phyloP scores from a whole-genome alignment of 2,888 invertebrate genomes.

The Thecophora atra region DNA sequence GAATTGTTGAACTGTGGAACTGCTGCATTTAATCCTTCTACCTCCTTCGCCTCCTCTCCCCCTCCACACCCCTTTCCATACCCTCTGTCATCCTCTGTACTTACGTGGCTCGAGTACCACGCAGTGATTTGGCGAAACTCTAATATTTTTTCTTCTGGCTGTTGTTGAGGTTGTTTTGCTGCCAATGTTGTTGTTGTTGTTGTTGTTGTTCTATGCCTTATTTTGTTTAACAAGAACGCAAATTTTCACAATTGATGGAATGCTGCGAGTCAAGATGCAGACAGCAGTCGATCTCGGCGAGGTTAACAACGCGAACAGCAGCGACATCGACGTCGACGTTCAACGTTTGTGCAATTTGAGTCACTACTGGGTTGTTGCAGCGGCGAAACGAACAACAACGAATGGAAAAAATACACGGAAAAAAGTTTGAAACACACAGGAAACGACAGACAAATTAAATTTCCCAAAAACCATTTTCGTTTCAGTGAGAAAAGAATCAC shows the following conservation, averaged over 20 bases:
- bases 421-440: no score
- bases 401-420: no score
- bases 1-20: constrained; percentile 26
- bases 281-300: constrained; percentile 45
- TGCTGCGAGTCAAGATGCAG: constrained; percentile 44
- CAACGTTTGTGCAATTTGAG: constrained; percentile 18
- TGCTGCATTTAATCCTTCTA: constrained; percentile 6
- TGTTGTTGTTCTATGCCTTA: constrained; percentile 13
- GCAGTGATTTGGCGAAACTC: not conserved
- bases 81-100: not conserved
- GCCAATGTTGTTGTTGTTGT: constrained; percentile 17
- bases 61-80: not conserved
- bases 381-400: no score
- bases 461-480: no score
- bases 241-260: constrained; percentile 46
- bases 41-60: no score
- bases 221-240: constrained; percentile 41
- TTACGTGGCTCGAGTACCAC: not conserved
- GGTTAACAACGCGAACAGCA: constrained; percentile 31
- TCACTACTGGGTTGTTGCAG: constrained; percentile 1
- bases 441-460: no score
- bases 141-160: not conserved
- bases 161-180: not conserved
- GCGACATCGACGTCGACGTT: not conserved
- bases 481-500: no score